A percentile compares a stretch with the other conserved stretches of the same genome.
These are phyloP conservation scores for Rissa tridactyla DNA, from an alignment of 2,113 vertebrate species.

Conservation along the genomic window DNA sequence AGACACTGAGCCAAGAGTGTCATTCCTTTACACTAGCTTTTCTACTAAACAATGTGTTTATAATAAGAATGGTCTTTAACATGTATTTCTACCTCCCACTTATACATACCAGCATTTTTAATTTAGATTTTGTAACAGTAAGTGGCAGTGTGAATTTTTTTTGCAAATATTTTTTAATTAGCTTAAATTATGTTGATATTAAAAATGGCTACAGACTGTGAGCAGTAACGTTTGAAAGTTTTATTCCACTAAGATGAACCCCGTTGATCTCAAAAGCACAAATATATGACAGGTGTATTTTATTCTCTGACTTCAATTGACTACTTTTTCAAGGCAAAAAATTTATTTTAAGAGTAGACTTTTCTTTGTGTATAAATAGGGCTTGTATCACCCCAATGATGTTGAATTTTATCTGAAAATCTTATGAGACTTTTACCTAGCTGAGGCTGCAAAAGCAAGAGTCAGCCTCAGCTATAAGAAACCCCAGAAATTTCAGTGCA, in stretches of 20 bases:
- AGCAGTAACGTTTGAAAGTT: background rate
- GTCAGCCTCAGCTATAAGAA: background rate
- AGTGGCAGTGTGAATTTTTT: background rate
- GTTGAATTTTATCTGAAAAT: background rate
- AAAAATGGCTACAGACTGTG: background rate
- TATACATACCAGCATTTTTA: background rate
- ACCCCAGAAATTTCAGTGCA: background rate
- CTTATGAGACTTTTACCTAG: background rate
- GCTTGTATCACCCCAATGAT: background rate
- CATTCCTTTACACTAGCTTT: background rate
- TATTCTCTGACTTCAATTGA: background rate
- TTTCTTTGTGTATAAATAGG: background rate
- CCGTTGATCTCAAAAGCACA: background rate
- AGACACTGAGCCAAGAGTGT: background rate
- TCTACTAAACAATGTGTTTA: background rate
- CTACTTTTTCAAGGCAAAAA: background rate
- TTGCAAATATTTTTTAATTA: background rate
- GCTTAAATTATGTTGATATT: background rate
- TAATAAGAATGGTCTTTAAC: background rate
- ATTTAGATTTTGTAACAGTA: background rate
- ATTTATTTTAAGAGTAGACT: background rate
- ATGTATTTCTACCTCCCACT: background rate
- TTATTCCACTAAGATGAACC: background rate
- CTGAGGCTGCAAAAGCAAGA: background rate
- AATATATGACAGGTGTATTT: background rate